Conservation (phyloP, 2,113 vertebrate genomes). For the Buteo buteo region DNA sequence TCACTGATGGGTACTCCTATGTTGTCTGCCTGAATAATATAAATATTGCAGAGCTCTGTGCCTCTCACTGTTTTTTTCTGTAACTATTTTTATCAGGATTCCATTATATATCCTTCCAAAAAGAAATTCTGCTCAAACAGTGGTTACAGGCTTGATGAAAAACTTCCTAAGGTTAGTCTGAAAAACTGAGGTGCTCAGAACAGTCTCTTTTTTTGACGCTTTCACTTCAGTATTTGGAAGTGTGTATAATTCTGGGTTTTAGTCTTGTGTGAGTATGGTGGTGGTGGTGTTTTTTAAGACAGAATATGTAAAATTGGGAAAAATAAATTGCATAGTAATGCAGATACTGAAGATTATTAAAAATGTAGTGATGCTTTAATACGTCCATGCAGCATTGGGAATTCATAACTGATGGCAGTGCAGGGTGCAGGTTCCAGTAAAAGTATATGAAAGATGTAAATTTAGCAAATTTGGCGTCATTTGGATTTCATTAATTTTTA, state of each 20-base stretch:
- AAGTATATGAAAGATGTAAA: neutral
- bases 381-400: neutral
- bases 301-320: neutral
- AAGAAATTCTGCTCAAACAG: neutral
- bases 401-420: neutral
- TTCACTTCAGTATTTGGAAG: neutral
- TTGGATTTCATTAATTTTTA: neutral
- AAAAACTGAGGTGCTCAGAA: neutral
- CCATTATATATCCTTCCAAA: neutral
- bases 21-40: neutral
- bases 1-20: neutral
- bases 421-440: neutral
- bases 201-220: neutral
- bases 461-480: neutral
- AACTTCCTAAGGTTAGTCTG: neutral
- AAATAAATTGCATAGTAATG: neutral
- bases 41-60: neutral
- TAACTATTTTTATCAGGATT: conserved; percentile 13
- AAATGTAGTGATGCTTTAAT: neutral
- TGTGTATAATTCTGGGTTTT: neutral
- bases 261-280: neutral
- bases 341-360: neutral
- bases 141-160: neutral
- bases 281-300: neutral
- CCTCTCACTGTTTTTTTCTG: neutral